Conservation (phyloP, 1,140 invertebrate genomes). For the Calephelis nemesis region DNA sequence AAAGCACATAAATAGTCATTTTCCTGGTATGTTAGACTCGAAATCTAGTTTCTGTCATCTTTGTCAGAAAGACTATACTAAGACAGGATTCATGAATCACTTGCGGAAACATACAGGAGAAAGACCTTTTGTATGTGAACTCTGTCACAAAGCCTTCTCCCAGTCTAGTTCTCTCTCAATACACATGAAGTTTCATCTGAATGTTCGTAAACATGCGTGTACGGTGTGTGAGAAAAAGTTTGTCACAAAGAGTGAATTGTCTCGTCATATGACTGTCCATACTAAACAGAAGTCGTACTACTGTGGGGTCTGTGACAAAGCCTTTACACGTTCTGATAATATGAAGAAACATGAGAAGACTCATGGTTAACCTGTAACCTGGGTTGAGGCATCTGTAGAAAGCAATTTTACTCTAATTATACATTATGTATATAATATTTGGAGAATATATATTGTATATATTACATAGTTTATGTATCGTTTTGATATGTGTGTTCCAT, state of each 20-base stretch:
- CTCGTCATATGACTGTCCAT: conserved; percentile 81
- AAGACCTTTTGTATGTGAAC: conserved; percentile 84
- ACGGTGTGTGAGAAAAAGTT: conserved; percentile 81
- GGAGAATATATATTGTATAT: conserved; percentile 16
- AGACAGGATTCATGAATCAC: conserved; percentile 82
- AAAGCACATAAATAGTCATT: conserved; percentile 76
- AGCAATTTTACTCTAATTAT: conserved; percentile 16
- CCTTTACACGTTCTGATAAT: conserved; percentile 77
- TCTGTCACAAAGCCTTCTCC: conserved; percentile 82
- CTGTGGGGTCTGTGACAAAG: conserved; percentile 80
- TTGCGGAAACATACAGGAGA: conserved; percentile 93
- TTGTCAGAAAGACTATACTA: conserved; percentile 78
- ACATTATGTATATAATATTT: conserved; percentile 22
- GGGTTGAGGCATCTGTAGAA: conserved; percentile 23
- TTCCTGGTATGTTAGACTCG: conserved; percentile 77
- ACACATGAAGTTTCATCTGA: conserved; percentile 83
- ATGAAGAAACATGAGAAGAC: conserved; percentile 80
- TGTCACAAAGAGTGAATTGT: conserved; percentile 81
- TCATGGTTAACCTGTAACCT: conserved; percentile 57
- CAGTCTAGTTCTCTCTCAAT: conserved; percentile 81
- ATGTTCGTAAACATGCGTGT: conserved; percentile 78
- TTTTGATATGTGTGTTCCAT: conserved; percentile 37
- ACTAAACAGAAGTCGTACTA: conserved; percentile 82
- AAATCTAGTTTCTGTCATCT: conserved; percentile 78
- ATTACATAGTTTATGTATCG: conserved; percentile 26